These are phyloP conservation scores for Meteorus cinctellus DNA, from an alignment of 2,888 invertebrate genomes.

Conservation along the genomic window DNA sequence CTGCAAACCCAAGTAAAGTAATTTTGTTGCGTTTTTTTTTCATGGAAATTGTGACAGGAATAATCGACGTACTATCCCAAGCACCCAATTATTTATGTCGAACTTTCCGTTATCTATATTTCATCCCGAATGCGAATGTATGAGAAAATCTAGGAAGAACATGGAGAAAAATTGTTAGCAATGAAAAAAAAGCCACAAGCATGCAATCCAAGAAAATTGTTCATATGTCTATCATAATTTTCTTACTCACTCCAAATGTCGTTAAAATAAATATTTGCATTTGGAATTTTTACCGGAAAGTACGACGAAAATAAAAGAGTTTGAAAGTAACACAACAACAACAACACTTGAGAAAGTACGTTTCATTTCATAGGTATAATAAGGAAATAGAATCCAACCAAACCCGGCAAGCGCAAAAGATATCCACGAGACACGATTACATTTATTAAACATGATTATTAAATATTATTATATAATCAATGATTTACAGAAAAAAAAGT, in stretches of 20 bases:
- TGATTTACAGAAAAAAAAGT: conserved; percentile 68
- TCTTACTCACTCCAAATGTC: neutral
- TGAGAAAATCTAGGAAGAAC: conserved; percentile 20
- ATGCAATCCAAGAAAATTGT: conserved; percentile 6
- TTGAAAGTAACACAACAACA: conserved; percentile 32
- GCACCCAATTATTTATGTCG: conserved; percentile 33
- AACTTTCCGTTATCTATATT: conserved; percentile 28
- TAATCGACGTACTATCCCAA: conserved; percentile 65
- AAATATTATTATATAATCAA: conserved; percentile 69
- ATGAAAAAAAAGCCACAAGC: conserved; percentile 18
- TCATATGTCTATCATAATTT: neutral
- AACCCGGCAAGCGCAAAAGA: conserved; percentile 72
- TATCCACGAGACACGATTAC: conserved; percentile 72
- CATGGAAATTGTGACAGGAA: conserved; percentile 65
- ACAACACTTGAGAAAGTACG: conserved; percentile 64
- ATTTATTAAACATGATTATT: conserved; percentile 74
- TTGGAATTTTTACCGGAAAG: conserved; percentile 37
- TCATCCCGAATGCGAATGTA: neutral
- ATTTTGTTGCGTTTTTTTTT: conserved; percentile 46
- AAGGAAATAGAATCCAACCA: conserved; percentile 71
- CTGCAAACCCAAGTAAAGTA: conserved; percentile 70
- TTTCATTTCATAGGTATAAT: conserved; percentile 70
- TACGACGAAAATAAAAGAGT: conserved; percentile 43
- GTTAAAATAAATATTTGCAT: conserved; percentile 37
- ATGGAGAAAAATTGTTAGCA: conserved; percentile 29